Evolutionary conservation across 2,888 invertebrate species (phyloP).

Genomic region (Andrena camellia): DNA sequence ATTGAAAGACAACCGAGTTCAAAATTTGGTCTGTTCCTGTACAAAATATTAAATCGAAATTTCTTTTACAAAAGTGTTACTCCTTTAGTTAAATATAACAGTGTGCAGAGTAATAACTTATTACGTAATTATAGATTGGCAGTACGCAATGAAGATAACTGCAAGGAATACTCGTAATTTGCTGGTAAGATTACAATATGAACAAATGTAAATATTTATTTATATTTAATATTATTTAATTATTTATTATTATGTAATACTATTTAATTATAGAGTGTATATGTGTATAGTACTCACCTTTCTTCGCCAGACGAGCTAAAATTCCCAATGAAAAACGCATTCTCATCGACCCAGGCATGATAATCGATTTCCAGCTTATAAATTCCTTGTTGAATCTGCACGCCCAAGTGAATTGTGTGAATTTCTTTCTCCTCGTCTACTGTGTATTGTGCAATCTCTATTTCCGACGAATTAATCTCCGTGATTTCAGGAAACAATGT

Average conservation of each 20-base stretch:
- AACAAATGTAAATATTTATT: no score
- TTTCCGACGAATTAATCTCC: constrained; percentile 33
- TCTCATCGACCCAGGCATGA: constrained; percentile 60
- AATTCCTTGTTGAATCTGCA: constrained; percentile 66
- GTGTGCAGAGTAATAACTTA: no score
- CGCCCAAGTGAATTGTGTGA: constrained; percentile 70
- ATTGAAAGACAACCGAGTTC: no score
- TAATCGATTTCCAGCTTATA: constrained; percentile 79
- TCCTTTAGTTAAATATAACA: no score
- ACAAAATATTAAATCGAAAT: no score
- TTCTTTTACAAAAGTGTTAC: no score
- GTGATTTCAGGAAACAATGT: not conserved
- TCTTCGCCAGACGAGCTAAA: constrained; percentile 19
- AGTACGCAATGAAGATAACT: no score
- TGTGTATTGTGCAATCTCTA: constrained; percentile 69
- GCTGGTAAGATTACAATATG: no score
- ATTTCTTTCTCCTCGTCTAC: constrained; percentile 72
- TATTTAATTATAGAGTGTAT: not conserved
- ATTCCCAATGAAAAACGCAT: constrained; percentile 49
- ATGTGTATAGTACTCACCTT: constrained; percentile 35
- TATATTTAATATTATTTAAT: not conserved
- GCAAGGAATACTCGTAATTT: no score
- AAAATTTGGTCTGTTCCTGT: no score
- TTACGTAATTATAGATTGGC: no score
- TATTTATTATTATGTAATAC: not conserved